Evolutionary conservation across 92 coral and sea anemone species (phyloP), one percentile per base, ranked within the genome.

Genomic region (Umimayanthus chanpuru): DNA sequence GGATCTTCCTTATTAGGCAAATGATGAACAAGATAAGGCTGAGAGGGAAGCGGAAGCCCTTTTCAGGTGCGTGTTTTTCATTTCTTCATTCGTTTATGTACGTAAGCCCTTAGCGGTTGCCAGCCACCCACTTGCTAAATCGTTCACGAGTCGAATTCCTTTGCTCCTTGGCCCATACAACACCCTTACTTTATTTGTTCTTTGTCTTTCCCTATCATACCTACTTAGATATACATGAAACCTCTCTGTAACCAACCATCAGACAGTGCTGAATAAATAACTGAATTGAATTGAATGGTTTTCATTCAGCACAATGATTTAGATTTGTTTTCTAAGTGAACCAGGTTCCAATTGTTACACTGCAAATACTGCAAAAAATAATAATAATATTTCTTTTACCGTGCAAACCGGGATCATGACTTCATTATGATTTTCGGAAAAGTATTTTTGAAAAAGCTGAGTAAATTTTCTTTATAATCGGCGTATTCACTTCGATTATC

Each of bases 41-140:
- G 98, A 95, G 30, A 92, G 92, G 73, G 88, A 80, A 73, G 98
- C 96, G 4, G 97, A 92, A 70, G 89, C 91, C 61, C 94, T 97
- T 61, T 97, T 97, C 78, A 89, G 94, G 98, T 97, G 77, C 80
- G 89, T 67, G 29, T 56, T 11, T 49, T 47, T 1, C 76, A 18
- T 29, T 11, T 55, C 3, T 7, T 79, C 18, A 32, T 7, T 47
- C 25, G 32, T 15, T 30, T 14, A 14, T 9, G 10, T 8, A 28
- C 50, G 12, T 47, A 6, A 47, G 8, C 11, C 11, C 50, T 47
- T 32, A 32, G 9, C 32, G 29, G 16, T 32, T 70, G 32, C 38
- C 12, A 26, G 75, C 29, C 36, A 16, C 75, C 14, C 58, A 53
- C 3, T 50, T 8, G 1, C 53, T 47, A 47, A 47, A 47, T 16